Conservation (phyloP, 1,140 invertebrate species). For the Holcopasites calliopsidis region DNA sequence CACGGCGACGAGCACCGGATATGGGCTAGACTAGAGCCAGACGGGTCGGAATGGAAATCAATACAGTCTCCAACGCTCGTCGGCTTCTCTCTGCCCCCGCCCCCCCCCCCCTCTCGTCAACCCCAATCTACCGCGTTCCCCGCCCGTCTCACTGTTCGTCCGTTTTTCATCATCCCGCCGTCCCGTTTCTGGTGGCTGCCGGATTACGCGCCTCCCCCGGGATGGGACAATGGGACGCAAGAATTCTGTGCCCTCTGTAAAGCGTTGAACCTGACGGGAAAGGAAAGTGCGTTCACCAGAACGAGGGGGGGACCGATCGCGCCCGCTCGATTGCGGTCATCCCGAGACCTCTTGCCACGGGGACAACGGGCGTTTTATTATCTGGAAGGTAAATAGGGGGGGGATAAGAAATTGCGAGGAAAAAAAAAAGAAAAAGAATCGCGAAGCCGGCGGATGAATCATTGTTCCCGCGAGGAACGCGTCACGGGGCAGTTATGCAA, state of each 20-base stretch:
- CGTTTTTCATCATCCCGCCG: not conserved
- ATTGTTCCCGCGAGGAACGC: slow-evolving; percentile 3
- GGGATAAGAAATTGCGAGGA: too few species aligned
- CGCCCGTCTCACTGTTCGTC: slow-evolving; percentile 1
- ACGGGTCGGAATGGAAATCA: slow-evolving; percentile 53
- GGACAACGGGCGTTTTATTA: too few species aligned
- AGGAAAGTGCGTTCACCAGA: too few species aligned
- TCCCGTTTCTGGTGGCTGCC: slow-evolving; percentile 16
- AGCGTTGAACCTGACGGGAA: too few species aligned
- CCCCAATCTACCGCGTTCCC: slow-evolving; percentile 25
- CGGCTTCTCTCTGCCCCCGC: slow-evolving; percentile 29
- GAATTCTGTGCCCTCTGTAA: too few species aligned
- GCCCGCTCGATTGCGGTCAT: too few species aligned
- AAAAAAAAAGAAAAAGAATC: not conserved
- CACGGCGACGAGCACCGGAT: slow-evolving; percentile 41
- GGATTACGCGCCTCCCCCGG: too few species aligned
- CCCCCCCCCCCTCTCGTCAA: slow-evolving; percentile 6
- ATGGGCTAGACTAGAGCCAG: slow-evolving; percentile 54
- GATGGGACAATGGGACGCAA: too few species aligned
- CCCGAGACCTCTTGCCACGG: too few species aligned
- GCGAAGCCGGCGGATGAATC: not conserved
- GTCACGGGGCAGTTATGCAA: slow-evolving; percentile 11
- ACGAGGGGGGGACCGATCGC: too few species aligned
- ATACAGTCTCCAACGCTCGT: slow-evolving; percentile 55
- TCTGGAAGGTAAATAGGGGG: too few species aligned